phyloP scores from a whole-genome alignment of 2,797 vertebrate species.

The Epinephelus awoara region DNA sequence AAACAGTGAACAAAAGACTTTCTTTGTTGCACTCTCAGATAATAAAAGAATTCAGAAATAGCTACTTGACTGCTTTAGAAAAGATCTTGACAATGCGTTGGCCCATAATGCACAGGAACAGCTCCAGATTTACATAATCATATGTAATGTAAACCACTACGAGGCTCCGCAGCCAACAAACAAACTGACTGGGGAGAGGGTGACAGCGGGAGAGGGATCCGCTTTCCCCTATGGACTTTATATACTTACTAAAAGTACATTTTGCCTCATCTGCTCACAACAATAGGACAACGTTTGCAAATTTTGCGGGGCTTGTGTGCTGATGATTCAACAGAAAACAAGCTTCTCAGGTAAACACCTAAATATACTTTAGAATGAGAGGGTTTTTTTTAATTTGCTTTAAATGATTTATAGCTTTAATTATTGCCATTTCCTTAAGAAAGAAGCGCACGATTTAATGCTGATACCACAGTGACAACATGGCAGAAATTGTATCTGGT shows the following conservation, averaged over 20 bases:
- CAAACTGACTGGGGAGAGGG: slow-evolving; percentile 82
- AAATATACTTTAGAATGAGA: slow-evolving; percentile 44
- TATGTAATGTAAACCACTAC: slow-evolving; percentile 87
- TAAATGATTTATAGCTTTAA: slow-evolving; percentile 72
- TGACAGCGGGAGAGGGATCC: slow-evolving; percentile 59
- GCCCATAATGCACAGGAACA: slow-evolving; percentile 87
- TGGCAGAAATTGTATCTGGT: slow-evolving; percentile 35
- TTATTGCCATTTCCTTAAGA: slow-evolving; percentile 52
- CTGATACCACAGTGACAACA: slow-evolving; percentile 51
- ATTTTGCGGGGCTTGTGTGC: slow-evolving; percentile 50
- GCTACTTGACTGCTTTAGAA: slow-evolving; percentile 90
- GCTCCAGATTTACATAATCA: slow-evolving; percentile 86
- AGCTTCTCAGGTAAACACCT: slow-evolving; percentile 59
- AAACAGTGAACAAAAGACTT: slow-evolving; percentile 98
- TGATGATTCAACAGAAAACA: slow-evolving; percentile 67
- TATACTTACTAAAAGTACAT: slow-evolving; percentile 81
- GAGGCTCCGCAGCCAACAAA: slow-evolving; percentile 81
- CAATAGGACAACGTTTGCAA: slow-evolving; percentile 77
- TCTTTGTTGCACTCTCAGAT: slow-evolving; percentile 91
- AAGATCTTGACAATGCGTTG: slow-evolving; percentile 86
- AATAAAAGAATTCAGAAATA: slow-evolving; percentile 91
- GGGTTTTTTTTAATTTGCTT: slow-evolving; percentile 50
- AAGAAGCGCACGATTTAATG: slow-evolving; percentile 30
- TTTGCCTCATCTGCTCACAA: slow-evolving; percentile 77
- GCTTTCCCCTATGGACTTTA: slow-evolving; percentile 82